A percentile compares a stretch with the other conserved stretches of the same genome.
Conservation (phyloP, 2,888 invertebrate genomes). For the Heliothis peltigera region DNA sequence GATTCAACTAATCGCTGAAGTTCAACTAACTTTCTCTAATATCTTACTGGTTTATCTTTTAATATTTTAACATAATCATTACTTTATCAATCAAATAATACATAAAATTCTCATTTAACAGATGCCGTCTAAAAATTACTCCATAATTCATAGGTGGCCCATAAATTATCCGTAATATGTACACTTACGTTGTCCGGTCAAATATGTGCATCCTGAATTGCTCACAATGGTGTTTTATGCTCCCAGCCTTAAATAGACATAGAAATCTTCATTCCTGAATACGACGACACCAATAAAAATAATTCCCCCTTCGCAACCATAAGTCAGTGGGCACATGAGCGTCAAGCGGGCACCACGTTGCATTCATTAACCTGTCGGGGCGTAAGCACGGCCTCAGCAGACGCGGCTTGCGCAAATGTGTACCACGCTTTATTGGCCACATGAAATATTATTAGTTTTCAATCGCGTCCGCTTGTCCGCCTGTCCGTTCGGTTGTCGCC, state of each 20-base stretch:
- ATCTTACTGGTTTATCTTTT: background rate
- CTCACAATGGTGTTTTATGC: conserved; percentile 55
- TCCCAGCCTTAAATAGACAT: conserved; percentile 54
- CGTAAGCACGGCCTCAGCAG: conserved; percentile 55
- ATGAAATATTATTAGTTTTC: conserved; percentile 82
- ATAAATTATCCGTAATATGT: conserved; percentile 58
- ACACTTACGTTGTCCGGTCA: conserved; percentile 57
- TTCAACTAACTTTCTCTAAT: background rate
- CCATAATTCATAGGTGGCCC: conserved; percentile 48
- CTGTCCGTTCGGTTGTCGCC: conserved; percentile 78
- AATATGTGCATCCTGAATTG: conserved; percentile 59
- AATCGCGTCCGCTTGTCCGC: conserved; percentile 79
- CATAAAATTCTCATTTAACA: conserved; percentile 21
- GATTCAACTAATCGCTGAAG: background rate
- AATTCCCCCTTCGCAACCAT: conserved; percentile 45
- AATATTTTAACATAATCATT: background rate
- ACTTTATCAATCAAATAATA: background rate
- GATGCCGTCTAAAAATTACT: conserved; percentile 30
- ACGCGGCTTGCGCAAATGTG: conserved; percentile 76
- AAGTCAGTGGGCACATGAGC: conserved; percentile 49
- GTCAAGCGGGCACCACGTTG: conserved; percentile 46
- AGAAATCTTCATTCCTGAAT: conserved; percentile 61
- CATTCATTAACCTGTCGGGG: conserved; percentile 65
- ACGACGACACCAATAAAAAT: conserved; percentile 54
- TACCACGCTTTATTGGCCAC: conserved; percentile 70